Evolutionary conservation across 92 coral and sea anemone species (phyloP).

Genomic region (Phymanthus crucifer): DNA sequence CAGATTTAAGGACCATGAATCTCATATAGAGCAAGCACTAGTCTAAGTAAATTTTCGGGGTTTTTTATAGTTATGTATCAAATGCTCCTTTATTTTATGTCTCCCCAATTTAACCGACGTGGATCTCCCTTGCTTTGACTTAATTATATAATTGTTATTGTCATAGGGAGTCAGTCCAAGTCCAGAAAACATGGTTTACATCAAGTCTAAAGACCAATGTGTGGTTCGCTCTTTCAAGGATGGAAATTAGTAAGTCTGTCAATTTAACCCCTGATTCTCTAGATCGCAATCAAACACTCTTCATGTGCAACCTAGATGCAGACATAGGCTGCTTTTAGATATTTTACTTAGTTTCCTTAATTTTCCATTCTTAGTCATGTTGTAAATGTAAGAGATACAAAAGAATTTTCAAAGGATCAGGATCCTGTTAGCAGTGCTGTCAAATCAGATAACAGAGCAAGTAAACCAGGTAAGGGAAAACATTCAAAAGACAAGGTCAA

Average conservation of each 20-base stretch:
- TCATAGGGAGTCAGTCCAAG: slow-evolving; percentile 79
- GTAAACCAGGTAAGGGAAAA: slow-evolving; percentile 68
- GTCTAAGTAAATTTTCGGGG: too few species aligned
- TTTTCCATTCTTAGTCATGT: slow-evolving; percentile 64
- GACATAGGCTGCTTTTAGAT: background rate
- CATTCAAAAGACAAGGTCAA: background rate
- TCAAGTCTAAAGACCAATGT: slow-evolving; percentile 86
- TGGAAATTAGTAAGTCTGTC: slow-evolving; percentile 92
- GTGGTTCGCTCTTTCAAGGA: slow-evolving; percentile 91
- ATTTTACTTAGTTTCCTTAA: background rate
- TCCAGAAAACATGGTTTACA: slow-evolving; percentile 58
- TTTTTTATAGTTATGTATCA: too few species aligned
- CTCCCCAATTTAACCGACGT: too few species aligned
- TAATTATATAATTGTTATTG: background rate
- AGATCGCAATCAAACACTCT: too few species aligned
- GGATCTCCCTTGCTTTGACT: background rate
- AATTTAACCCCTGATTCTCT: too few species aligned
- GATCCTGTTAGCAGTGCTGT: slow-evolving; percentile 62
- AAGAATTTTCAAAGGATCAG: slow-evolving; percentile 75
- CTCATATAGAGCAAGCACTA: too few species aligned
- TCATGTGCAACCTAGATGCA: background rate
- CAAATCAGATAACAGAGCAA: slow-evolving; percentile 74
- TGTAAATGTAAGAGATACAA: slow-evolving; percentile 75
- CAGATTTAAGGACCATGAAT: too few species aligned
- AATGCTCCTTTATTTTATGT: too few species aligned